A percentile compares a stretch with the other conserved stretches of the same genome.
These are phyloP conservation scores for Myrmophylax atrothorax DNA, from an alignment of 2,113 vertebrate species.

Conservation along the genomic window DNA sequence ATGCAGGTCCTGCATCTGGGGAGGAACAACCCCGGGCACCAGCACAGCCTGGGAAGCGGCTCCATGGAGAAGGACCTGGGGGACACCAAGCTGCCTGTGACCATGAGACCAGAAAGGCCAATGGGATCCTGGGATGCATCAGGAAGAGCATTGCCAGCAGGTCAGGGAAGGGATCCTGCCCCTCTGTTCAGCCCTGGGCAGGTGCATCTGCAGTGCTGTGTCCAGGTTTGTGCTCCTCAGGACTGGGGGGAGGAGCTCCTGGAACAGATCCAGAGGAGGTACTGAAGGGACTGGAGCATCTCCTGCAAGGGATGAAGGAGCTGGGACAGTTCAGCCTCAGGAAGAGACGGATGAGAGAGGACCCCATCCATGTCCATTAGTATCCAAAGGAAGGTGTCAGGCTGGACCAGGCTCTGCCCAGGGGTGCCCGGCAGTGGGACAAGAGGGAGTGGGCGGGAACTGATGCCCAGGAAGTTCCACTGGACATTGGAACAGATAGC, in stretches of 20 bases:
- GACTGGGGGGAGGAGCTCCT: not conserved
- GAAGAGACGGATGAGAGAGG: not conserved
- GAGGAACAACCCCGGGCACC: not conserved
- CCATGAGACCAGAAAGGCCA: not conserved
- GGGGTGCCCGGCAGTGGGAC: too few species aligned
- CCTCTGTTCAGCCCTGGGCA: too few species aligned
- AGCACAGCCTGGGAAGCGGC: not conserved
- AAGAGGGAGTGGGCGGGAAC: not conserved
- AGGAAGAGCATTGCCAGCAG: too few species aligned
- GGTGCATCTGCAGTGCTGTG: too few species aligned
- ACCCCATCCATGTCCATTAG: not conserved
- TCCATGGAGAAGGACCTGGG: not conserved
- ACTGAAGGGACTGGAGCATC: not conserved
- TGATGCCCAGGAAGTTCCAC: not conserved
- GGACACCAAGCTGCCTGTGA: not conserved
- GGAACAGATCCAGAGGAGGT: not conserved
- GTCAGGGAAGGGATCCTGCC: too few species aligned
- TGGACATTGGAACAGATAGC: not conserved
- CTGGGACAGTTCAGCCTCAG: not conserved
- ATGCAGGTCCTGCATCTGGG: not conserved
- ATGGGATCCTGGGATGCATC: too few species aligned
- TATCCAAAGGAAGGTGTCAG: not conserved
- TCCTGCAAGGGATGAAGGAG: not conserved
- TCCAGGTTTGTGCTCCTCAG: not conserved
- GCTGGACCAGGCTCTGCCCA: not conserved